phyloP scores from a whole-genome alignment of 2,113 vertebrate genomes.

The Aldabrachelys gigantea region DNA sequence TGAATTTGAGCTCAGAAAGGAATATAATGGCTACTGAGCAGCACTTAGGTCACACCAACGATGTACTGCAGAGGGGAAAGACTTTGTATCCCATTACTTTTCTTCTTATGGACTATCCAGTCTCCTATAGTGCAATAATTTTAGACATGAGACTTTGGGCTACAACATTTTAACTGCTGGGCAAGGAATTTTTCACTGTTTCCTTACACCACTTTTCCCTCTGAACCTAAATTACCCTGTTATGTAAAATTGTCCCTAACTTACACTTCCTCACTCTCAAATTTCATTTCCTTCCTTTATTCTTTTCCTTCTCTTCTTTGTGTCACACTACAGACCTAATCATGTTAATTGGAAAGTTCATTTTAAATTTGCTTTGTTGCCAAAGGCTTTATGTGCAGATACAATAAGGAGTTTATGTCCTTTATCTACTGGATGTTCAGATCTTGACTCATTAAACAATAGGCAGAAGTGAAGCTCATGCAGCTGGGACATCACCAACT shows the following conservation, averaged over 20 bases:
- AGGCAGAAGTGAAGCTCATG: neutral
- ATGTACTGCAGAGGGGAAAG: neutral
- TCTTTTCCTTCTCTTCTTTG: neutral
- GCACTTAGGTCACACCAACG: neutral
- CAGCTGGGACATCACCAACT: neutral
- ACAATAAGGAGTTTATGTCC: neutral
- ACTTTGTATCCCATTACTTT: neutral
- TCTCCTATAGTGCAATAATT: neutral
- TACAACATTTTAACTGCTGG: neutral
- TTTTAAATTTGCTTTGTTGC: neutral
- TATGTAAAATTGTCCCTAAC: conserved; percentile 20
- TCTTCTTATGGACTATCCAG: neutral
- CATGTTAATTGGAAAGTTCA: neutral
- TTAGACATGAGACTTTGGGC: conserved; percentile 26
- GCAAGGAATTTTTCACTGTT: neutral
- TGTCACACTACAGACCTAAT: neutral
- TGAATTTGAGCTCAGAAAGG: neutral
- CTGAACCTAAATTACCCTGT: neutral
- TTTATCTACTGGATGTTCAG: neutral
- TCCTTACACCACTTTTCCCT: neutral
- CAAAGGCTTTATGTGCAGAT: neutral
- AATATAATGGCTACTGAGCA: neutral
- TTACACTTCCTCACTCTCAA: neutral
- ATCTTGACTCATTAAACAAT: neutral
- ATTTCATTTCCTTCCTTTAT: neutral